Base-by-base conservation (phyloP, 2,113 vertebrate genomes). In the Atlantisia rogersi region DNA sequence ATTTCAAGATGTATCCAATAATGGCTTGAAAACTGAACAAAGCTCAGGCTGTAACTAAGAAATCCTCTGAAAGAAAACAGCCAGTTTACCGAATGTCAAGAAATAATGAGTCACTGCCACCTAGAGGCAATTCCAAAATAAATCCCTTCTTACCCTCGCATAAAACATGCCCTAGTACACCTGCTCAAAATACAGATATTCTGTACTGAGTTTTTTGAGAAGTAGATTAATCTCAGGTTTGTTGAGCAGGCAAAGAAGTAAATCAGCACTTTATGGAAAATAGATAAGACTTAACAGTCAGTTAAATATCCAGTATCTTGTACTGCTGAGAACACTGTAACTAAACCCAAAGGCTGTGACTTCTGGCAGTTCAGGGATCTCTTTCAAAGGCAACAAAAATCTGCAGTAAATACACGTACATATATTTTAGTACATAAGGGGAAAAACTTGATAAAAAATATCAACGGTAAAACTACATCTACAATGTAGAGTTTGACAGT, bases 61-160 rank as follows among this genome's bases (percentile, higher is more conserved):
- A 68, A 74, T 37, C 14, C 4, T 9, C n/a, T 9, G 10, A 48
- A 83, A 56, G 44, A 46, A 46, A 46, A 46, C 7, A 40, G 32
- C 5, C 4, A 12, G 5, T 15, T 39, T 37, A 25, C 32, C 4
- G 10, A 50, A 67, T 8, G 19, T 21, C 16, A 81, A 91, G 82
- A 96, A 83, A 59, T 89, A 90, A 90, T 71, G 75, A 50, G 64
- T 91, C 80, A 11, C 48, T 79, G 94, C 94, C 97, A 94, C 71
- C 97, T 98, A 96, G 74, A 88, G 97, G 82, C 52, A 87, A 71
- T 5, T n/a, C 26, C 78, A 39, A 16, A 55, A 52, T 5, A 16
- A 55, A 52, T 5, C 16, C 32, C 44, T 55, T 48, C 70, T n/a
- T 26, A 37, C n/a, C 3, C 2, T 37, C 4, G 0, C 8, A 5